Percentiles rank a stretch among this genome's conserved stretches.
Evolutionary conservation across 2,797 vertebrate species (phyloP).

Genomic region (Enteromius anoplus): DNA sequence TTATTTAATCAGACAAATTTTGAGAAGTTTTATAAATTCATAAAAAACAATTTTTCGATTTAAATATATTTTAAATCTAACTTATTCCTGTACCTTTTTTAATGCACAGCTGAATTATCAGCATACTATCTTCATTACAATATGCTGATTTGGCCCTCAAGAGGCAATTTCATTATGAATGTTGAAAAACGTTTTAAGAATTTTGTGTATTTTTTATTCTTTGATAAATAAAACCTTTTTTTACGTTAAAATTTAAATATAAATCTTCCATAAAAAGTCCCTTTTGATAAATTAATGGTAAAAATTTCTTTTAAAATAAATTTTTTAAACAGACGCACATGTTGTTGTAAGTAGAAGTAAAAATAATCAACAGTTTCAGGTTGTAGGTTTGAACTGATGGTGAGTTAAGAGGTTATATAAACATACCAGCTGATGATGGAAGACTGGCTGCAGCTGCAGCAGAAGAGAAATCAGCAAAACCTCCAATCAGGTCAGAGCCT

Average conservation of each 20-base stretch:
- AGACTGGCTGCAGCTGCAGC: slow-evolving; percentile 80
- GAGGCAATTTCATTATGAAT: not conserved
- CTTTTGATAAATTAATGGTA: not conserved
- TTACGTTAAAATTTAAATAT: not conserved
- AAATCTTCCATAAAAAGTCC: not conserved
- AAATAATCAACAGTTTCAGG: not conserved
- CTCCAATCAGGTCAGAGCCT: slow-evolving; percentile 70
- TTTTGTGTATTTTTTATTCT: not conserved
- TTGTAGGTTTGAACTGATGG: slow-evolving; percentile 1
- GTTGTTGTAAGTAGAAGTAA: not conserved
- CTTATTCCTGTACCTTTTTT: not conserved
- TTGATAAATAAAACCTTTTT: not conserved
- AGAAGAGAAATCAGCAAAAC: slow-evolving; percentile 93
- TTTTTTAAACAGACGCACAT: not conserved
- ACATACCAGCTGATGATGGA: slow-evolving; percentile 84
- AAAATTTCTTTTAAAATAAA: not conserved
- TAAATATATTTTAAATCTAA: not conserved
- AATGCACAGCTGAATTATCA: not conserved
- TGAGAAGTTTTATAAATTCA: too few relatives aligned
- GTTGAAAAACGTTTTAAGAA: not conserved
- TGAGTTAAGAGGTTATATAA: slow-evolving; percentile 38
- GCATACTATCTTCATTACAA: not conserved
- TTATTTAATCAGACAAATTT: too few relatives aligned
- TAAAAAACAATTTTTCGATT: too few relatives aligned
- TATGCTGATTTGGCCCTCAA: not conserved